Evolutionary conservation across 2,113 vertebrate species (phyloP), one percentile per base, ranked within the genome.

Genomic region (Willisornis vidua): DNA sequence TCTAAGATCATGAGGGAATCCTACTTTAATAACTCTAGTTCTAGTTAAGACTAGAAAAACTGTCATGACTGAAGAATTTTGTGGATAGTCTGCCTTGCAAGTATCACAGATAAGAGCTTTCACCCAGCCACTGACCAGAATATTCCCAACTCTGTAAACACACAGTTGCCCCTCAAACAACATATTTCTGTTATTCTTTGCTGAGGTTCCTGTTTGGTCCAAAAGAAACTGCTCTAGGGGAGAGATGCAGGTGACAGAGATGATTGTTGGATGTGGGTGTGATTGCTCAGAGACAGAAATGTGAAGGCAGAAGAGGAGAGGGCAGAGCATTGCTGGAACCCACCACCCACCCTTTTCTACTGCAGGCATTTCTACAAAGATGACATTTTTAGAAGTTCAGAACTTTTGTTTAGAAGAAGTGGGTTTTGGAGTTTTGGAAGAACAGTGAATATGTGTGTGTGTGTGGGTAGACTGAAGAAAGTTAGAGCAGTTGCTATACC

Each of bases 401-500:
- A 61, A 48, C 7, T n/a, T 37, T 73, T 45, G 35, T 79, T n/a
- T n/a, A 66, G 22, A 33, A 68, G 48, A 45, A 35, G 6, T 12
- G 3, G 0, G 2, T 6, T 72, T 66, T 39, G 43, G 68, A 37
- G 7, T 74, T 90, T 52, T 91, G 51, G 41, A 61, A 65, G 43
- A 84, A 19, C 7, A 33, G 19, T 1, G 6, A 83, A 19, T 68
- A 24, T 15, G 4, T 62, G 41, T 43, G 41, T 43, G 41, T 43
- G 41, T 14, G 4, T 0, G 0, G 39, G 7, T 28, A 52, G 45
- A n/a, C 29, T 61, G 45, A 0, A 7, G 19, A 65, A 74, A 66
- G 19, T 66, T 61, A 65, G 28, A 76, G 31, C 5, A 58, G 19
- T 19, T 77, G 6, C 22, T 54, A 13, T 22, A 12, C 8, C 55